Evolutionary conservation across 1,140 invertebrate genomes (phyloP).

Genomic region (Megalopta genalis): DNA sequence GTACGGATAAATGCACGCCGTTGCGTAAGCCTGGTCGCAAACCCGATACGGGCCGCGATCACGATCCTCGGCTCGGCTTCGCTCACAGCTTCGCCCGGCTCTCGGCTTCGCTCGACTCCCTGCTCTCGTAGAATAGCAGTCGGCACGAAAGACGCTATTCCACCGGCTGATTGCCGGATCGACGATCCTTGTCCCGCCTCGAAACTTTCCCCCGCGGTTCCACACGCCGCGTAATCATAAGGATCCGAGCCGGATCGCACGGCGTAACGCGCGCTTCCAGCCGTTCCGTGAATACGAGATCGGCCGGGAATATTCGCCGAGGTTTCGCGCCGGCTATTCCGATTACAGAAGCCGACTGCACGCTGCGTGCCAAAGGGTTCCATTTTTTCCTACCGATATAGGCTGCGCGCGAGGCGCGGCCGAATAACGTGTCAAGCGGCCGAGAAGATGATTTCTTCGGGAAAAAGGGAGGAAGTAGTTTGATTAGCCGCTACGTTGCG

Average conservation of each 20-base stretch:
- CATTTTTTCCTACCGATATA: no score
- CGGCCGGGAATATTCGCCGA: not conserved
- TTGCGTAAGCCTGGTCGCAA: conserved; percentile 45
- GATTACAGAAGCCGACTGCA: no score
- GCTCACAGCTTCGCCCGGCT: no score
- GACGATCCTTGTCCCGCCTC: conserved; percentile 36
- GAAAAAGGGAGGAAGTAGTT: no score
- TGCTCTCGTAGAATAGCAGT: conserved; percentile 7
- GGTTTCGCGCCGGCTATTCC: not conserved
- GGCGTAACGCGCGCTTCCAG: conserved; percentile 17
- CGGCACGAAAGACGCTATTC: conserved; percentile 33
- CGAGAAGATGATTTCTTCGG: no score
- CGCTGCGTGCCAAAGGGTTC: no score
- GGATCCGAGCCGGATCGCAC: conserved; percentile 12
- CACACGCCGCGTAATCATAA: conserved; percentile 25
- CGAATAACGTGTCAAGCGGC: no score
- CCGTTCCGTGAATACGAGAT: conserved; percentile 2
- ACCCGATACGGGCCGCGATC: conserved; percentile 21
- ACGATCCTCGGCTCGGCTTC: conserved; percentile 1
- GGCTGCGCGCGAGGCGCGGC: no score
- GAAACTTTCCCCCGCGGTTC: conserved; percentile 2
- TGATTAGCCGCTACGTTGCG: no score
- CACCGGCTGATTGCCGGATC: conserved; percentile 16
- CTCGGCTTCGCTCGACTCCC: no score
- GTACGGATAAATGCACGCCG: conserved; percentile 36